phyloP scores from a whole-genome alignment of 2,797 vertebrate species.

The Scolopax rusticola region DNA sequence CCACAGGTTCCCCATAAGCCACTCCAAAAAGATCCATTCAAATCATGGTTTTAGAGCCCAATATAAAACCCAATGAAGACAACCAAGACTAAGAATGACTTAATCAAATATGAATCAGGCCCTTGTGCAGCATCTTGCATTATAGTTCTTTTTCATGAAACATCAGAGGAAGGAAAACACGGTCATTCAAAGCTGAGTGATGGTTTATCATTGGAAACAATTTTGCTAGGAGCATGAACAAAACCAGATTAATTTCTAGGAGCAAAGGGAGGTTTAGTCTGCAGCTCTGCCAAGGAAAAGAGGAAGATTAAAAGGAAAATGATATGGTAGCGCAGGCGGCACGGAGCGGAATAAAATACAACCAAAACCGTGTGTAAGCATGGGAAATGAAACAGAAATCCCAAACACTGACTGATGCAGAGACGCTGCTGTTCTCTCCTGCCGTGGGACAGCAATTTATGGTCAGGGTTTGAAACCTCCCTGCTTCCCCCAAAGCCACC shows the following conservation, averaged over 20 bases:
- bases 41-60: background rate
- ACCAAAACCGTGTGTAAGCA: background rate
- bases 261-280: background rate
- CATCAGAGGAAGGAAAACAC: background rate
- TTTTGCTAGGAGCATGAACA: background rate
- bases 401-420: rapidly evolving
- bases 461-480: rapidly evolving
- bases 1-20: background rate
- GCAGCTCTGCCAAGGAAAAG: background rate
- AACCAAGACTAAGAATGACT: background rate
- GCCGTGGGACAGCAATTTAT: rapidly evolving
- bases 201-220: background rate
- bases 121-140: background rate
- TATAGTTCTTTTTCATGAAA: background rate
- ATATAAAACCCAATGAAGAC: background rate
- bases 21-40: background rate
- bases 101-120: background rate
- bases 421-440: background rate
- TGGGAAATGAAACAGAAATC: background rate
- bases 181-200: background rate
- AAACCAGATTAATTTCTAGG: background rate
- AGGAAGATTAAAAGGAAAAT: background rate
- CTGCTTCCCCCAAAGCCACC: background rate
- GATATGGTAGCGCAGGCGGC: background rate
- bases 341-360: background rate